Conservation (phyloP, 2,797 vertebrate genomes). For the Paedocypris micromegethes region DNA sequence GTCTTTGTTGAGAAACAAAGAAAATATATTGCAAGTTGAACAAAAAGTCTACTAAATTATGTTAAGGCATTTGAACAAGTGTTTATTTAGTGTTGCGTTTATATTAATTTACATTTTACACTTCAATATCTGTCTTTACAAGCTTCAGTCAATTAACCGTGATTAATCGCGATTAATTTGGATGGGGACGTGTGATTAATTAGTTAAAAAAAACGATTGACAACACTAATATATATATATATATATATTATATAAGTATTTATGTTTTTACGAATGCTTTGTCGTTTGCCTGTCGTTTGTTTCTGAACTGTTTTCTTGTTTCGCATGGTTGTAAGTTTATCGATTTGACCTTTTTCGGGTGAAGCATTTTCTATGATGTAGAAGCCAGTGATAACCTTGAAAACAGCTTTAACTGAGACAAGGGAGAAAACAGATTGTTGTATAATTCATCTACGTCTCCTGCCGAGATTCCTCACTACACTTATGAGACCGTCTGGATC, state of each 20-base stretch:
- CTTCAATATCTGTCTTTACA: too few species aligned
- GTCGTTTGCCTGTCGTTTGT: constrained; percentile 60
- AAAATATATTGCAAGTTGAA: too few species aligned
- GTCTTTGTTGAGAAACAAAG: too few species aligned
- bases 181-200: too few species aligned
- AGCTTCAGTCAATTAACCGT: too few species aligned
- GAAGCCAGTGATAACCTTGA: constrained; percentile 65
- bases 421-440: constrained; percentile 74
- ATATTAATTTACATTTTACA: too few species aligned
- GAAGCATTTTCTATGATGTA: constrained; percentile 63
- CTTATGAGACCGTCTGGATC: constrained; percentile 70
- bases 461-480: constrained; percentile 63
- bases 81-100: too few species aligned
- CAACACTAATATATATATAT: too few species aligned
- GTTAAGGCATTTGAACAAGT: too few species aligned
- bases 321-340: constrained; percentile 65
- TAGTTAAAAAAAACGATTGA: too few species aligned
- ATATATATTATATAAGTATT: constrained; percentile 14
- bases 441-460: constrained; percentile 76
- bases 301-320: constrained; percentile 58
- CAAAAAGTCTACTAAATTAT: too few species aligned
- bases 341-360: constrained; percentile 55
- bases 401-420: constrained; percentile 75
- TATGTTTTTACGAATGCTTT: constrained; percentile 56
- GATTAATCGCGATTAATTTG: too few species aligned